Conservation (phyloP, 2,113 vertebrate genomes). For the Lutjanus erythropterus region DNA sequence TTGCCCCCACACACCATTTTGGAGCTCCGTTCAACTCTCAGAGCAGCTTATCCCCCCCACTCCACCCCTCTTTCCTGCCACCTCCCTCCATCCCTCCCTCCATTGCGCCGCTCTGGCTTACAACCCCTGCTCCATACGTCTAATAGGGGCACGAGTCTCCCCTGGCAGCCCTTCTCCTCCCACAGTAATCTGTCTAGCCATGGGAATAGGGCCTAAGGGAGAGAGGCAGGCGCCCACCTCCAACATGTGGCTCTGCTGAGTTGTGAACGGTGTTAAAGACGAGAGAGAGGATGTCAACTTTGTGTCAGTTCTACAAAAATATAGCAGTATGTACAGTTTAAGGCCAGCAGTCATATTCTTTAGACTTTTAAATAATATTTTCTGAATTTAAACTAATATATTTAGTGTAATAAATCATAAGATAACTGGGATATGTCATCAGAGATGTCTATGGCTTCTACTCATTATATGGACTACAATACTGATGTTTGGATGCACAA, state of each 20-base stretch:
- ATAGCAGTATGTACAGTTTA: constrained; percentile 25
- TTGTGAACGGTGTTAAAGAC: constrained; percentile 44
- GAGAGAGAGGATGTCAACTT: constrained; percentile 61
- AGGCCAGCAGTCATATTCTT: constrained; percentile 14
- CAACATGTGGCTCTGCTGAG: constrained; percentile 72
- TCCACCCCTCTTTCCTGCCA: constrained; percentile 70
- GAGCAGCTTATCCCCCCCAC: constrained; percentile 80
- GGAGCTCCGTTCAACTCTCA: constrained; percentile 79
- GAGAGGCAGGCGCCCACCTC: constrained; percentile 71
- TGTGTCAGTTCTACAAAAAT: constrained; percentile 59
- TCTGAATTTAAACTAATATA: constrained; percentile 18
- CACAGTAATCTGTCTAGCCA: constrained; percentile 80
- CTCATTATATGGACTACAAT: no score
- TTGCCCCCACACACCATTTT: constrained; percentile 83
- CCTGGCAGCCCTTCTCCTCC: constrained; percentile 81
- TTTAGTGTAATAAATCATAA: no score
- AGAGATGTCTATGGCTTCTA: no score
- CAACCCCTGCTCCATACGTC: constrained; percentile 71
- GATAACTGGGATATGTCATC: no score
- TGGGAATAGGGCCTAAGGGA: constrained; percentile 74
- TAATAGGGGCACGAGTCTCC: constrained; percentile 78
- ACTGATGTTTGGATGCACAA: no score
- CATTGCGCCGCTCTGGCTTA: constrained; percentile 65
- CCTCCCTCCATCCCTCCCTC: constrained; percentile 71
- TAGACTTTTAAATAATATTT: constrained; percentile 15